phyloP scores from a whole-genome alignment of 2,113 vertebrate species.

The Calidris pugnax region DNA sequence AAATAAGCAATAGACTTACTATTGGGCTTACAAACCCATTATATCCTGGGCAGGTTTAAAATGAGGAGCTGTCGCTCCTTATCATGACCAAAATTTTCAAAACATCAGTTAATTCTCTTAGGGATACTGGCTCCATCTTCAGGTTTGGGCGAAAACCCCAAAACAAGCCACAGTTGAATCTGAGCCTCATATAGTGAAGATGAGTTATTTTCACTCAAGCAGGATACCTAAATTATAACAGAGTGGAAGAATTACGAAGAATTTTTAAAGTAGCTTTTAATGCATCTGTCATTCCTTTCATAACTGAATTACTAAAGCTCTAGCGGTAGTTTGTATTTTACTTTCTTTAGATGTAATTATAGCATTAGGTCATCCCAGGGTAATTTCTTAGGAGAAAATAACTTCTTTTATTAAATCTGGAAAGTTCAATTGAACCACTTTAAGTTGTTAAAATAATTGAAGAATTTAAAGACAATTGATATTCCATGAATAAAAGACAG shows the following conservation, averaged over 20 bases:
- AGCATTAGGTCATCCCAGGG: background rate
- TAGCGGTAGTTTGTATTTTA: background rate
- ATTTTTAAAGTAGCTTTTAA: background rate
- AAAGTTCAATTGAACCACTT: background rate
- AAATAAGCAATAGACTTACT: background rate
- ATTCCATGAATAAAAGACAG: background rate
- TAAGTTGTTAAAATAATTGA: background rate
- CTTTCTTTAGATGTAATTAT: background rate
- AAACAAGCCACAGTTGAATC: background rate
- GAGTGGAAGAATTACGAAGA: background rate
- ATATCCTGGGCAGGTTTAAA: background rate
- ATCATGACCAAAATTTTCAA: background rate
- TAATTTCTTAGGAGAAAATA: background rate
- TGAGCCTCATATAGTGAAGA: background rate
- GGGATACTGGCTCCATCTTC: background rate
- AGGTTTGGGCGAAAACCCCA: background rate
- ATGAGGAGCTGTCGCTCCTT: accelerated
- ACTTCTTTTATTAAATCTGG: background rate
- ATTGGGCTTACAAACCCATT: background rate
- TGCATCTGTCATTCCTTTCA: background rate
- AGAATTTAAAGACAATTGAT: background rate
- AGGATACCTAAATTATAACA: background rate
- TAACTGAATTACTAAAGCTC: background rate
- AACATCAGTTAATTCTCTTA: background rate
- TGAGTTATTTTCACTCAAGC: background rate